Base-by-base conservation (phyloP, 2,888 invertebrate genomes). In the Stenichneumon culpator region DNA sequence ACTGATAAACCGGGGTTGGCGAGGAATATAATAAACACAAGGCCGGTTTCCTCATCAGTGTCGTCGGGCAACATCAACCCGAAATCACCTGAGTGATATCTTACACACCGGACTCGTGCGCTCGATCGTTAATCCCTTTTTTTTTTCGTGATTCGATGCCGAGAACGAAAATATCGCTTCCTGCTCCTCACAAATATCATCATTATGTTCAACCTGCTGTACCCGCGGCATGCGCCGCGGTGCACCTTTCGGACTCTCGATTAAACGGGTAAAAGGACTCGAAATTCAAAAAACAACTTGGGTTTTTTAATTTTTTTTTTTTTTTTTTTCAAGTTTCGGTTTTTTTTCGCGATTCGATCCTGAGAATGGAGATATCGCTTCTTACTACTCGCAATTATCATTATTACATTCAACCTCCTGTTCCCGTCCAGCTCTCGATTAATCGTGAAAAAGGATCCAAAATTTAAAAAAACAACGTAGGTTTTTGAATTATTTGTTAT, bases 11-110 rank as follows among this genome's bases (percentile, higher is more conserved):
- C 74, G 70, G 50, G 22, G 28, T 47, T 32, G 16, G 52, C 68
- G 54, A 60, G 60, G 69, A 79, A 83, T 83, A 79, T 79, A 83
- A 83, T 74, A 79, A 83, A 83, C 70, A 32, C 70, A 79, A 57
- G 69, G 74, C 79, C 70, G 65, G 73, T 63, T 68, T 32, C 63
- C 79, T 83, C 79, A 83, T 83, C 83, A 79, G 74, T 70, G 78
- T 79, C 78, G 83, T 63, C 78, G 73, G 60, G 63, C 28, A 78
- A 83, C 83, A 79, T 74, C 60, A 63, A 50, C 73, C 60, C 67
- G 83, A 63, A 83, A 83, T 79, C 73, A 67, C 50, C 54, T 69
- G 83, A 73, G 77, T 73, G 78, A 82, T 82, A 72, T n/a, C 65
- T 67, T 82, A 77, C 82, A 77, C 82, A 75, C 47, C 22, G 74